Conservation (phyloP, 2,113 vertebrate species). For the Oophaga pumilio region DNA sequence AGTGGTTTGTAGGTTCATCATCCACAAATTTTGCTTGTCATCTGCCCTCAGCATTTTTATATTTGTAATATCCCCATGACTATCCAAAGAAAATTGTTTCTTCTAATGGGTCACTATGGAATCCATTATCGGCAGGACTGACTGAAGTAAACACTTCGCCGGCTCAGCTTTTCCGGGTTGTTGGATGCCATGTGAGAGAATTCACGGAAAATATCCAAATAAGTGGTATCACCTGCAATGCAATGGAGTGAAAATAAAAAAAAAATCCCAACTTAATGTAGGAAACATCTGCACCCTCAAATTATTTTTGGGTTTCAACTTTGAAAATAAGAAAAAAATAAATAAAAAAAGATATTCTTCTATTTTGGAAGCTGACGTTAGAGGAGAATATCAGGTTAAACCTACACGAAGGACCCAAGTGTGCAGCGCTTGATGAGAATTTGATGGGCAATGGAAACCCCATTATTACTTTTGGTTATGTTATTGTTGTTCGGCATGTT, state of each 20-base stretch:
- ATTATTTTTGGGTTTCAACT: background rate
- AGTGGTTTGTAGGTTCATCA: background rate
- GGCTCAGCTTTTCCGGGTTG: conserved; percentile 67
- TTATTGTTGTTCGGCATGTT: too few species aligned
- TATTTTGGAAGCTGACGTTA: background rate
- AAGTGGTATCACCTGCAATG: conserved; percentile 81
- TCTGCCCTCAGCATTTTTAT: background rate
- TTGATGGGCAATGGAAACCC: too few species aligned
- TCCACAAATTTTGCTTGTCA: background rate
- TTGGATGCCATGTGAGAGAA: conserved; percentile 90
- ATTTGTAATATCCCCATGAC: background rate
- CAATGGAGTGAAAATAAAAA: conserved; percentile 59
- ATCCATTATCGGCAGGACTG: conserved; percentile 79
- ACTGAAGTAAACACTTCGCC: conserved; percentile 81
- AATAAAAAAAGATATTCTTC: background rate
- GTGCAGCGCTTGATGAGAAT: too few species aligned
- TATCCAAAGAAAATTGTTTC: background rate
- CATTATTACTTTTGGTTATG: too few species aligned
- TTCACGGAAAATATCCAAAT: conserved; percentile 86
- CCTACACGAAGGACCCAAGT: background rate
- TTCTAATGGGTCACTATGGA: background rate
- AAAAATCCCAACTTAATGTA: background rate
- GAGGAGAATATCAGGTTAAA: background rate
- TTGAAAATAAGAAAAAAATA: background rate
- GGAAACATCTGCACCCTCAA: background rate